Evolutionary conservation across 2,888 invertebrate species (phyloP).

Genomic region (Agonopterix arenella): DNA sequence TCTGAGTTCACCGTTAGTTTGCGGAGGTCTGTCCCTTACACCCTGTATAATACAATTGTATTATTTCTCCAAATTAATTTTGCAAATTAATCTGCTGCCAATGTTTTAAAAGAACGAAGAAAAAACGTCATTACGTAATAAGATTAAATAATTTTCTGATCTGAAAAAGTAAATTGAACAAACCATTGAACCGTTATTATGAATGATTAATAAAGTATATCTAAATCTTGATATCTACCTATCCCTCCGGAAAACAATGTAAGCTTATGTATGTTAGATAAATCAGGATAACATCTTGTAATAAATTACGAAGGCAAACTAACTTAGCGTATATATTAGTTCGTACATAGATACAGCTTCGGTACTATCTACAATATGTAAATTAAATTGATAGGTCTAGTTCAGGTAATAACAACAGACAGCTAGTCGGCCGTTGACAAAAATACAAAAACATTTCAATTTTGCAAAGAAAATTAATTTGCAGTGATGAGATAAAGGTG

Average conservation of each 20-base stretch:
- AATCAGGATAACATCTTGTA: conserved; percentile 4
- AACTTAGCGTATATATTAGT: background rate
- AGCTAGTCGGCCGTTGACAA: background rate
- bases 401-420: background rate
- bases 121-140: too few relatives aligned
- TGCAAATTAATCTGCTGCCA: too few relatives aligned
- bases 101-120: too few relatives aligned
- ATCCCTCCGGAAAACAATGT: background rate
- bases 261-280: conserved; percentile 1
- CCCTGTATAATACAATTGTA: too few relatives aligned
- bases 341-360: background rate
- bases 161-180: too few relatives aligned
- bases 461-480: conserved; percentile 14
- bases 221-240: background rate
- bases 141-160: too few relatives aligned
- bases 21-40: too few relatives aligned
- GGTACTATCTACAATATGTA: background rate
- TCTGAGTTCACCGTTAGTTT: too few relatives aligned
- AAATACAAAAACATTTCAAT: conserved; percentile 1
- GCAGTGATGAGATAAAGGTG: conserved; percentile 18
- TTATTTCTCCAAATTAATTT: too few relatives aligned
- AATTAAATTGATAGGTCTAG: background rate
- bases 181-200: too few relatives aligned
- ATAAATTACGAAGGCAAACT: conserved; percentile 1
- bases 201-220: too few relatives aligned